Evolutionary conservation across 92 coral and sea anemone genomes (phyloP), one percentile per base, ranked within the genome.

Genomic region (Pocillopora meandrina): DNA sequence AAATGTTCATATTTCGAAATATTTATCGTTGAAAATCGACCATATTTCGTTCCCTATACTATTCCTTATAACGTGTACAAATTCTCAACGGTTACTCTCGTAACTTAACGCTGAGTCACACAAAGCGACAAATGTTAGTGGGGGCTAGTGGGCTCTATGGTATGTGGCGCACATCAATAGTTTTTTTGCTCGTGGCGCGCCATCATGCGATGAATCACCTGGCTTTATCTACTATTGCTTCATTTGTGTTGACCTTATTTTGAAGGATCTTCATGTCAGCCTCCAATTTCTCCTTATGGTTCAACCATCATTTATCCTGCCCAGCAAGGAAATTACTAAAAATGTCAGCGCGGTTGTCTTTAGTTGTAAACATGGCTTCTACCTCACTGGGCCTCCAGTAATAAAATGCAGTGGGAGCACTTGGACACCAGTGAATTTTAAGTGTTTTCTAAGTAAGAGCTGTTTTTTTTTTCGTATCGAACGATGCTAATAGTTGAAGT

Each of bases 301-400:
- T 71, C 85, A 59, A 71, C 49, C n/a, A 81, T 81, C 4, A 57
- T 81, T 35, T 26, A 81, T 61, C 78, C 85, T 3, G 21, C 23
- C 8, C 1, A 81, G 17, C 77, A 34, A 59, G 59, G 35, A 18
- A 59, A 71, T 2, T 59, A 91, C 78, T n/a, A 82, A 84, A 66
- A 58, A 83, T 56, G 98, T 97, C 12, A 79, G 89, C 20, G 74
- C 86, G 33, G 97, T 95, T 1, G 70, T 74, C 71, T 95, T 93
- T 79, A 61, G 85, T 9, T 95, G 98, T 78, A 57, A 86, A 61
- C 60, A 77, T 11, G 95, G 98, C 11, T 95, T 87, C 71, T 84
- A 91, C 18, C 89, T 95, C 8, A 84, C 75, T 56, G 98, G 98
- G 1, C 84, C 92, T 12, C 76, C 85, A 4, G 6, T 81, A 71